These are phyloP conservation scores for Cynocephalus volans DNA, from an alignment of 2,113 vertebrate genomes.

Conservation along the genomic window DNA sequence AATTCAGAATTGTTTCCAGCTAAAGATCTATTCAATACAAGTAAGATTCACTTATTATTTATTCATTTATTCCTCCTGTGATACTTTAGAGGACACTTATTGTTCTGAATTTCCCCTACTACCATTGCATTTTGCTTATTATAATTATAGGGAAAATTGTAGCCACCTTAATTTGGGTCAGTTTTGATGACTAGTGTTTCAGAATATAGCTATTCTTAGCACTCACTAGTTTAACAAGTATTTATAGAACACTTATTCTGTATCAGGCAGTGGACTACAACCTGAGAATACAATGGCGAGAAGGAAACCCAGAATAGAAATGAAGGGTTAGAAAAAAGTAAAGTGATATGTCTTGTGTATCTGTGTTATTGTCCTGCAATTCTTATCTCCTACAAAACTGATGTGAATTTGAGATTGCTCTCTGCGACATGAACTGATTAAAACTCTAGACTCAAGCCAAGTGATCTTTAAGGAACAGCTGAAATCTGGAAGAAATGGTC, in stretches of 20 bases:
- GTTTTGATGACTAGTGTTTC: neutral
- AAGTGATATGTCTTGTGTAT: neutral
- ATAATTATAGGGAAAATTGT: neutral
- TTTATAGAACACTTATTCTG: neutral
- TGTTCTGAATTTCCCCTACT: neutral
- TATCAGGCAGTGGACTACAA: neutral
- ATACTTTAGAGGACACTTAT: neutral
- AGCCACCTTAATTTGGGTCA: neutral
- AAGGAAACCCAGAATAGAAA: neutral
- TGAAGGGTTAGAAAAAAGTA: neutral
- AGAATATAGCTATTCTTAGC: neutral
- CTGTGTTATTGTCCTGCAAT: neutral
- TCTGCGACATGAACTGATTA: neutral
- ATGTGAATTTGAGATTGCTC: neutral
- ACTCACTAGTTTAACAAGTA: neutral
- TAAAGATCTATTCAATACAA: neutral
- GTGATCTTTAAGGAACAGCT: neutral
- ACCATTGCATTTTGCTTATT: neutral
- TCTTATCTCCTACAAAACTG: neutral
- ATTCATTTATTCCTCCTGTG: neutral
- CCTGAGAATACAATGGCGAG: neutral
- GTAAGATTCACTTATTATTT: neutral
- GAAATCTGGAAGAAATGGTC: neutral
- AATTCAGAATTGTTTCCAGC: slow-evolving; percentile 17
- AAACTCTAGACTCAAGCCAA: neutral